Conservation (phyloP, 92 coral and sea anemone genomes). For the Palythoa grandiflora region DNA sequence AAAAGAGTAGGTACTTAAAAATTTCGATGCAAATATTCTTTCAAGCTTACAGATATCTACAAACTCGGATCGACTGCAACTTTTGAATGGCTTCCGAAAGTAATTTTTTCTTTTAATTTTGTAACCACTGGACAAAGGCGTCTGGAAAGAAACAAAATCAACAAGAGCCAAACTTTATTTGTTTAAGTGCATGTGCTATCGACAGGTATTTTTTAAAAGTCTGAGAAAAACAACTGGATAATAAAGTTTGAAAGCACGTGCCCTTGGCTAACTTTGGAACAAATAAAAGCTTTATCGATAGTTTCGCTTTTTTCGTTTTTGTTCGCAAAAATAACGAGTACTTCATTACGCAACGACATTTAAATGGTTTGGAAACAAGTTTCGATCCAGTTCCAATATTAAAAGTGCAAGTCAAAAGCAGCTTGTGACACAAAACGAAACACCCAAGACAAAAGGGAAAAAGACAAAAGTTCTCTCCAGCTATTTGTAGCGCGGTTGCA, state of each 20-base stretch:
- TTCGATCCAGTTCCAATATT: not conserved
- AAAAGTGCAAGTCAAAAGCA: not conserved
- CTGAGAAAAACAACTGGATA: constrained; percentile 18
- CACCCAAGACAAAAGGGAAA: not conserved
- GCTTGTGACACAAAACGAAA: constrained; percentile 15
- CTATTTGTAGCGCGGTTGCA: not conserved
- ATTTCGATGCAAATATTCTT: not conserved
- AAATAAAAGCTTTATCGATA: not conserved
- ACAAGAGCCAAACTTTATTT: constrained; percentile 23
- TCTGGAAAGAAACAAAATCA: constrained; percentile 13
- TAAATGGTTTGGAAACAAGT: not conserved
- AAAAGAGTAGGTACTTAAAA: constrained; percentile 20
- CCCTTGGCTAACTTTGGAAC: not conserved
- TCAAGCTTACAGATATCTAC: not conserved
- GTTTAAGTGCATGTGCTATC: constrained; percentile 17
- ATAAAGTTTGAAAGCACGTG: constrained; percentile 17
- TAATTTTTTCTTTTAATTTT: not conserved
- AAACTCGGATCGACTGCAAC: not conserved
- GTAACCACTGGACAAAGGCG: not conserved
- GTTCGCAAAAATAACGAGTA: not conserved
- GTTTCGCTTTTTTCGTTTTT: not conserved
- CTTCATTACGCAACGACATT: not conserved
- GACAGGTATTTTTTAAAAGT: constrained; percentile 42
- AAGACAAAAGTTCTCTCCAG: constrained; percentile 8
- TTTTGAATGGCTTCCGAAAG: not conserved